Conservation (phyloP, 2,113 vertebrate species). For the Empidonax alnorum region DNA sequence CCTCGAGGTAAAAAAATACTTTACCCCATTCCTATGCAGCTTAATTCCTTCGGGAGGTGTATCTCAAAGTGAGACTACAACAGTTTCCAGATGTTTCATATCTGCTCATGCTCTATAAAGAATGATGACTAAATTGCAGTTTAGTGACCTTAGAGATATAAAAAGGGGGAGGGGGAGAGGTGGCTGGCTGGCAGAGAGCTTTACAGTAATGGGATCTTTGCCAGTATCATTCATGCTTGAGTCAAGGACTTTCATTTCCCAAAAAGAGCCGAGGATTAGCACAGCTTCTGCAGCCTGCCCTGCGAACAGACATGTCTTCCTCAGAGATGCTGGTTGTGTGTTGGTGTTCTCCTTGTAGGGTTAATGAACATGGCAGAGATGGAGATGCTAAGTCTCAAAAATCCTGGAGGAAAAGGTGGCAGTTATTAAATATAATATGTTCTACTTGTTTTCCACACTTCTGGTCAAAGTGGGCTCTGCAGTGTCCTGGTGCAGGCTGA, state of each 20-base stretch:
- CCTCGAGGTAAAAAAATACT: not conserved
- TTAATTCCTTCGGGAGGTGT: not conserved
- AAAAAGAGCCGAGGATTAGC: conserved; percentile 57
- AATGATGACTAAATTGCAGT: conserved; percentile 68
- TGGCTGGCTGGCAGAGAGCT: conserved; percentile 53
- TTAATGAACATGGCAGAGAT: not conserved
- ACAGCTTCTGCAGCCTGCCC: conserved; percentile 26
- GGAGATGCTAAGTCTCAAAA: not conserved
- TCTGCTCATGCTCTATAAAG: conserved; percentile 55
- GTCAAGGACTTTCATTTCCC: conserved; percentile 69
- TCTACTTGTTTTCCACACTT: not conserved
- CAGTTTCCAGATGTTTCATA: conserved; percentile 61
- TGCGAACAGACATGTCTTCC: conserved; percentile 5
- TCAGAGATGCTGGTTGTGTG: not conserved
- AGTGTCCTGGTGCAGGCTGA: not conserved
- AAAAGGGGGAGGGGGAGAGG: conserved; percentile 48
- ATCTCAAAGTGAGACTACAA: conserved; percentile 47
- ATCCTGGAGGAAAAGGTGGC: not conserved
- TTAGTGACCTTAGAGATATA: conserved; percentile 61
- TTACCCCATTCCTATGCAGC: not conserved
- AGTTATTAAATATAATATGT: not conserved
- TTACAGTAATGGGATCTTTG: conserved; percentile 60
- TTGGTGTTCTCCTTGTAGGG: not conserved
- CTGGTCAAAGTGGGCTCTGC: not conserved
- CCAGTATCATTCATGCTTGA: conserved; percentile 62